Conservation (phyloP, 2,797 vertebrate genomes). For the Chiloscyllium punctatum region DNA sequence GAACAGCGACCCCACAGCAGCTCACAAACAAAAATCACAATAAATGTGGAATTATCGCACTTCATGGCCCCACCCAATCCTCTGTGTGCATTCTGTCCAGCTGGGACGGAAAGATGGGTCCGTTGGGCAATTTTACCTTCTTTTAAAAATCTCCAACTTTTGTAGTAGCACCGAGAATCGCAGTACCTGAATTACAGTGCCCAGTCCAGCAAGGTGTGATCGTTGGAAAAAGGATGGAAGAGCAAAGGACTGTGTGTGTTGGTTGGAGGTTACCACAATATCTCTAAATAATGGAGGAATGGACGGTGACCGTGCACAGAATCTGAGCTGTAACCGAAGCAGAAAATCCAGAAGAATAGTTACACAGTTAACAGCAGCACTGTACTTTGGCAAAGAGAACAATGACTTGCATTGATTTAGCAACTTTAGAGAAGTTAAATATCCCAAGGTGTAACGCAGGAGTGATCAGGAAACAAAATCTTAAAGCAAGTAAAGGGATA, state of each 20-base stretch:
- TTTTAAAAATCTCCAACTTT: too few relatives aligned
- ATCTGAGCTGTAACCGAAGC: too few relatives aligned
- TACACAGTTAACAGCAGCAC: too few relatives aligned
- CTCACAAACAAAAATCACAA: background rate
- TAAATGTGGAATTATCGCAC: background rate
- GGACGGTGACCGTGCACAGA: too few relatives aligned
- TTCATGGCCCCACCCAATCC: background rate
- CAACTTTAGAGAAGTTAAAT: background rate
- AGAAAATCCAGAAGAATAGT: background rate
- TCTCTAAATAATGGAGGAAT: background rate
- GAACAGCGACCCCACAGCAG: background rate
- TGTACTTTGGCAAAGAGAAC: background rate
- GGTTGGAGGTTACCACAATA: background rate
- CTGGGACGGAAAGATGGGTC: too few relatives aligned
- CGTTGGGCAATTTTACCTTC: too few relatives aligned
- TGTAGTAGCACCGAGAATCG: too few relatives aligned
- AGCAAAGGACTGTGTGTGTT: too few relatives aligned
- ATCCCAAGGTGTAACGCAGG: background rate
- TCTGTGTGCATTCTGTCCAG: too few relatives aligned
- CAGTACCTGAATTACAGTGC: too few relatives aligned
- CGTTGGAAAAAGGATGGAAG: background rate
- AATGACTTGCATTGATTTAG: background rate
- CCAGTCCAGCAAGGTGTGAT: too few relatives aligned
- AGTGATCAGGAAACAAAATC: background rate
- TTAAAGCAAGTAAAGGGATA: background rate